phyloP scores from a whole-genome alignment of 2,888 invertebrate genomes.

The Polydrusus pterygomalis region DNA sequence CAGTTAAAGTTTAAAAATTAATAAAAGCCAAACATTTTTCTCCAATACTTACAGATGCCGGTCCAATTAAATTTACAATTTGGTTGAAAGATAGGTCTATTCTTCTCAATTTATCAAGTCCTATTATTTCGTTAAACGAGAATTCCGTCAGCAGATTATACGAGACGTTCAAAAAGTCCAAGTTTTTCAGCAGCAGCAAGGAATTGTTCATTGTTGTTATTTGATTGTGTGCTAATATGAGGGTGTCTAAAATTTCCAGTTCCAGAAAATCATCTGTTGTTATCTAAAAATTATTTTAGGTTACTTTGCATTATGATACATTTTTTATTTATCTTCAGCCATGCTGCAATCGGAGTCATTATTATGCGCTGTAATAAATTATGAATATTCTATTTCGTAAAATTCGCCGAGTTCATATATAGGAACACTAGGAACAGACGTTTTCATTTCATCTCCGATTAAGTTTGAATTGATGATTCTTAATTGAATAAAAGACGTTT shows the following conservation, averaged over 20 bases:
- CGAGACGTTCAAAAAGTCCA: conserved; percentile 83
- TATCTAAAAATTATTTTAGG: conserved; percentile 73
- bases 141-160: conserved; percentile 85
- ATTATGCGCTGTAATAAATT: no score
- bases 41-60: conserved; percentile 77
- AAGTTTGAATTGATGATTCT: no score
- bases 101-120: conserved; percentile 80
- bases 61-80: conserved; percentile 80
- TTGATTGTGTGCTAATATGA: conserved; percentile 84
- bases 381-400: no score
- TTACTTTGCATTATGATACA: neutral
- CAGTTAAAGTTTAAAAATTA: neutral
- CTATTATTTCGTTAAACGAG: conserved; percentile 86
- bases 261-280: conserved; percentile 85
- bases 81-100: conserved; percentile 86
- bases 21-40: neutral
- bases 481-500: no score
- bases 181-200: conserved; percentile 79
- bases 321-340: no score
- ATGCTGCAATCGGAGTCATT: no score
- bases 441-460: no score
- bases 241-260: conserved; percentile 79
- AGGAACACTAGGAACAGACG: no score
- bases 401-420: no score
- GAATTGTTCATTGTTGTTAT: conserved; percentile 84